phyloP scores from a whole-genome alignment of 1,140 invertebrate species.

The Reticulitermes speratus region DNA sequence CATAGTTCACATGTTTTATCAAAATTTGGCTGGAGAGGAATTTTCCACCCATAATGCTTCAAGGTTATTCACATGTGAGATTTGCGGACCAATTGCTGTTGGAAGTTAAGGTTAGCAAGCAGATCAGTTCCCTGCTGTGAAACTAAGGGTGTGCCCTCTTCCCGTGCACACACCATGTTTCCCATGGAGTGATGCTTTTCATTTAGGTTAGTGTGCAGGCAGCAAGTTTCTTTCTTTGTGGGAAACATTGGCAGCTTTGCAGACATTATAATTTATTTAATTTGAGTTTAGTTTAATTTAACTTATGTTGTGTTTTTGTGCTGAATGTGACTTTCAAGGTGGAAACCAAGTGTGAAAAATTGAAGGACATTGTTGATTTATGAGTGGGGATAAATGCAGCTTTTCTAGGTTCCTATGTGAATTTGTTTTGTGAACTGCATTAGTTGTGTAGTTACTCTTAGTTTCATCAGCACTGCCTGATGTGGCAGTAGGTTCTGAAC shows the following conservation, averaged over 20 bases:
- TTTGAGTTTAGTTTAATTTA: neutral
- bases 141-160: slow-evolving; percentile 30
- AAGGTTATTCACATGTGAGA: slow-evolving; percentile 33
- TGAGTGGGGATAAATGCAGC: neutral
- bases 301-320: slow-evolving; percentile 19
- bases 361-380: neutral
- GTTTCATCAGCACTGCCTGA: slow-evolving; percentile 29
- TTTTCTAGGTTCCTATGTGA: neutral
- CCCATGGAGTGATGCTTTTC: neutral
- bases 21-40: slow-evolving; percentile 21
- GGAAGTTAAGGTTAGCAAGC: slow-evolving; percentile 6
- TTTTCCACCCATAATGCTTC: slow-evolving; percentile 23
- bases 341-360: neutral
- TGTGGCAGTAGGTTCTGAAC: neutral
- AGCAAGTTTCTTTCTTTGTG: neutral
- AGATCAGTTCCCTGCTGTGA: slow-evolving; percentile 27
- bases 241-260: neutral
- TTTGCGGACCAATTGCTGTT: slow-evolving; percentile 33
- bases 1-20: slow-evolving; percentile 32
- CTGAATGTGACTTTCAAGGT: slow-evolving; percentile 6
- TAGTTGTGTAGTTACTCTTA: slow-evolving; percentile 24
- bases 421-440: neutral
- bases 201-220: slow-evolving; percentile 4
- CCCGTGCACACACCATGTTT: neutral
- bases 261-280: neutral